phyloP scores from a whole-genome alignment of 1,140 invertebrate species.

The Drosophila sp. region DNA sequence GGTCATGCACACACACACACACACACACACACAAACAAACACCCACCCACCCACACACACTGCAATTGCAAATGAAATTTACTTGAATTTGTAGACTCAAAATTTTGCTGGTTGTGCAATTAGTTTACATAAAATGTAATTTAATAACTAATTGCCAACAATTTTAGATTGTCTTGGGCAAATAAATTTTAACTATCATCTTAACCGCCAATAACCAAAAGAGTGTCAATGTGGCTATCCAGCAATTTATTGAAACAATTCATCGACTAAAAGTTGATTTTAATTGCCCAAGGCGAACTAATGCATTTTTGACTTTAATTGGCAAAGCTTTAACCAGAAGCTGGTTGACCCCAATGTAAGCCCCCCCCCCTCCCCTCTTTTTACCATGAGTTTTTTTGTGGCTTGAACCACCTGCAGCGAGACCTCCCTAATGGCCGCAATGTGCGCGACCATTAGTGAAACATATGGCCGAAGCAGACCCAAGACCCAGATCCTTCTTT shows the following conservation, averaged over 20 bases:
- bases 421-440: slow-evolving; percentile 69
- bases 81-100: slow-evolving; percentile 10
- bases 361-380: neutral
- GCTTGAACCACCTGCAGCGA: slow-evolving; percentile 45
- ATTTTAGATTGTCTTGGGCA: slow-evolving; percentile 12
- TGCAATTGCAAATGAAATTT: slow-evolving; percentile 44
- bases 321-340: neutral
- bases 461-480: slow-evolving; percentile 62
- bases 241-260: slow-evolving; percentile 36
- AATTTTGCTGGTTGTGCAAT: slow-evolving; percentile 33
- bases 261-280: neutral
- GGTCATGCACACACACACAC: slow-evolving; percentile 34
- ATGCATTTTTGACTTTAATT: neutral
- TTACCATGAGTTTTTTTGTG: neutral
- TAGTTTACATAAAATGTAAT: slow-evolving; percentile 51
- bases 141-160: slow-evolving; percentile 46
- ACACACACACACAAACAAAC: slow-evolving; percentile 3
- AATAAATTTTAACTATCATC: neutral
- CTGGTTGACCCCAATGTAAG: neutral
- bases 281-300: neutral
- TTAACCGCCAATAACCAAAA: slow-evolving; percentile 28
- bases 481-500: slow-evolving; percentile 38
- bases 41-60: neutral
- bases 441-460: slow-evolving; percentile 79
- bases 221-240: slow-evolving; percentile 17